Evolutionary conservation across 2,888 invertebrate species (phyloP), one percentile per base, ranked within the genome.

Genomic region (Volucella inflata): DNA sequence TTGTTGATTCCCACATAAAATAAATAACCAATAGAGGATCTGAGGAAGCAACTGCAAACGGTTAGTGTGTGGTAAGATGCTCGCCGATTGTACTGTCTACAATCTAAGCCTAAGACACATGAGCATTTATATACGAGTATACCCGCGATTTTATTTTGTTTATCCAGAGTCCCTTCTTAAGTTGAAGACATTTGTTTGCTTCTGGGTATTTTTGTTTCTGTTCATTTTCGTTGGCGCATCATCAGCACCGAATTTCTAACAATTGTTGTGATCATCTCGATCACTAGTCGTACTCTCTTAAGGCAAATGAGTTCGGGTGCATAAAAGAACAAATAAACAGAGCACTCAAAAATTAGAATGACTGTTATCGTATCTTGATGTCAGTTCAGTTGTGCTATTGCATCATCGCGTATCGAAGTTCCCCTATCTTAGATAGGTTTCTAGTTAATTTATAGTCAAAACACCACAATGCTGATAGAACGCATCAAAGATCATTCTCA

Each of bases 1-100:
- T 57, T 62, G 62, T 80, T 59, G 81, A 85, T 85, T 85, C 85
- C 76, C 85, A 85, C 85, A 85, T 85, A 85, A 85, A 85, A 85
- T 81, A 85, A 81, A 85, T 85, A 85, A 71, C 67, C 71, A 71
- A 76, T 75, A 76, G 74, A 36, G 60, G 50, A 72, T 78, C 67
- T 14, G 12, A 12, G 40, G 76, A 57, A 8, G 64, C 16, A 17
- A 16, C 12, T 12, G 50, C 21, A 11, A 21, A 2, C 8, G 2
- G 17, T 36, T 17, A 46, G 53, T 68, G 51, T 64, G 77, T 70
- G 60, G 77, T 60, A 62, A 48, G 51, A 21, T 53, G 46, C 14
- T 42, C 60, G 30, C 16, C 44, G 62, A 53, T 53, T 53, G 21
- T 30, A 72, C 62, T 62, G 36, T 53, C 3, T 30, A 30, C 30